A percentile compares a stretch with the other conserved stretches of the same genome.
Conservation (phyloP, 1,140 invertebrate species). For the Harlomillsia oculata region DNA sequence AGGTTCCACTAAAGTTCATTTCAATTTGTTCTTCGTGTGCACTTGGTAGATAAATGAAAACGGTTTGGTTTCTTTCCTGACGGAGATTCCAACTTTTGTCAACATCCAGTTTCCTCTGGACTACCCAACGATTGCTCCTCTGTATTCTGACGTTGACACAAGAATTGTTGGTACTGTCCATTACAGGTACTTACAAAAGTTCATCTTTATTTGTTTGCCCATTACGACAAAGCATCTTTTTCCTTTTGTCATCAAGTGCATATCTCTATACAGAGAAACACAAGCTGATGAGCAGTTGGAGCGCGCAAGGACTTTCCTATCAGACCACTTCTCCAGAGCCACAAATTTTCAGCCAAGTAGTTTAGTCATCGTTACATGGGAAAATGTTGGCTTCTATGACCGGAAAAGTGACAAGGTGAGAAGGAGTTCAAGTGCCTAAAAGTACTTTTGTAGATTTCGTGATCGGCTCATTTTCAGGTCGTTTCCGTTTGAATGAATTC, state of each 20-base stretch:
- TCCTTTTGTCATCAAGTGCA: not conserved
- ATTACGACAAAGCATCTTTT: not conserved
- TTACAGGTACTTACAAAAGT: constrained; percentile 51
- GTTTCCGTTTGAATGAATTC: too few species aligned
- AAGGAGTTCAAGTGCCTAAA: too few species aligned
- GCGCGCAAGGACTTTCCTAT: constrained; percentile 56
- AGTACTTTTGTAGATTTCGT: too few species aligned
- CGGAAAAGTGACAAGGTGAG: constrained; percentile 50
- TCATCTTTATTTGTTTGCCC: not conserved
- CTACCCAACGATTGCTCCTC: constrained; percentile 77
- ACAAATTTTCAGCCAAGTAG: constrained; percentile 55
- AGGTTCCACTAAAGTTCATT: not conserved
- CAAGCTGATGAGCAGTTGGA: constrained; percentile 52
- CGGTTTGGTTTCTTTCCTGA: constrained; percentile 79
- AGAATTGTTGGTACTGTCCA: constrained; percentile 61
- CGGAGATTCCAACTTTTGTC: constrained; percentile 70
- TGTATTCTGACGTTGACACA: constrained; percentile 84
- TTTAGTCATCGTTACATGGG: constrained; percentile 66
- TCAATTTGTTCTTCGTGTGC: constrained; percentile 36
- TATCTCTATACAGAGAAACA: constrained; percentile 51
- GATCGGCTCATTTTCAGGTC: too few species aligned
- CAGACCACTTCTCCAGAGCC: constrained; percentile 57
- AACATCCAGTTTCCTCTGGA: constrained; percentile 82
- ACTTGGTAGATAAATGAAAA: constrained; percentile 89
- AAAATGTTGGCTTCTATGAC: constrained; percentile 57